Evolutionary conservation across 2,888 invertebrate species (phyloP).

Genomic region (Hemithea aestivaria): DNA sequence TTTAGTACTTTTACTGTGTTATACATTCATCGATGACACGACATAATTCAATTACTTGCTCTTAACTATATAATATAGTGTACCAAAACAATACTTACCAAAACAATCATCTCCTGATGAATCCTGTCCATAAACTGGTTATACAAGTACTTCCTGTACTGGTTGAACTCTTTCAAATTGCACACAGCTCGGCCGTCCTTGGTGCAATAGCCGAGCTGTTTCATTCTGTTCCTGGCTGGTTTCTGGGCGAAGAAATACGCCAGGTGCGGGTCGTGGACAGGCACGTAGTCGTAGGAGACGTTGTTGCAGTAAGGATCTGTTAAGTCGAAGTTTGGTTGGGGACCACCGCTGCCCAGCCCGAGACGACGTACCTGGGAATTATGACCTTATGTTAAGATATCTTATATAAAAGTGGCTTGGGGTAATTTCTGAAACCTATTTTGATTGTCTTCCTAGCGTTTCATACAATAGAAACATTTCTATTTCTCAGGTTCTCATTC

Average conservation of each 20-base stretch:
- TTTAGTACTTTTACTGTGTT: no score
- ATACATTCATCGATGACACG: no score
- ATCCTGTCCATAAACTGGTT: conserved; percentile 77
- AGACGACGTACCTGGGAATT: conserved; percentile 56
- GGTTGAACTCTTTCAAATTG: conserved; percentile 81
- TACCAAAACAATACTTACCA: no score
- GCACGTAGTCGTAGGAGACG: conserved; percentile 75
- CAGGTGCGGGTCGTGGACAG: conserved; percentile 79
- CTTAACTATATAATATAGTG: no score
- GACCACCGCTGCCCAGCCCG: conserved; percentile 50
- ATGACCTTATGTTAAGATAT: not conserved
- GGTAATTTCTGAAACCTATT: no score
- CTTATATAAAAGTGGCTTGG: no score
- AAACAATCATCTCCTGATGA: conserved; percentile 57
- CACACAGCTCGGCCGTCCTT: conserved; percentile 80
- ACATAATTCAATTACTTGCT: no score
- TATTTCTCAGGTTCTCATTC: no score
- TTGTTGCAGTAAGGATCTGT: conserved; percentile 69
- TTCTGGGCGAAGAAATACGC: conserved; percentile 71
- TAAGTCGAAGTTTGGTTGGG: conserved; percentile 60
- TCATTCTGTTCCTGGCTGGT: conserved; percentile 60
- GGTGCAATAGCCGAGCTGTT: conserved; percentile 76
- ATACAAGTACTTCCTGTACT: conserved; percentile 80
- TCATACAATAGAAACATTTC: no score
- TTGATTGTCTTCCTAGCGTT: no score